These are phyloP conservation scores for Lepus townsendii DNA, from an alignment of 2,797 vertebrate species.

Conservation along the genomic window DNA sequence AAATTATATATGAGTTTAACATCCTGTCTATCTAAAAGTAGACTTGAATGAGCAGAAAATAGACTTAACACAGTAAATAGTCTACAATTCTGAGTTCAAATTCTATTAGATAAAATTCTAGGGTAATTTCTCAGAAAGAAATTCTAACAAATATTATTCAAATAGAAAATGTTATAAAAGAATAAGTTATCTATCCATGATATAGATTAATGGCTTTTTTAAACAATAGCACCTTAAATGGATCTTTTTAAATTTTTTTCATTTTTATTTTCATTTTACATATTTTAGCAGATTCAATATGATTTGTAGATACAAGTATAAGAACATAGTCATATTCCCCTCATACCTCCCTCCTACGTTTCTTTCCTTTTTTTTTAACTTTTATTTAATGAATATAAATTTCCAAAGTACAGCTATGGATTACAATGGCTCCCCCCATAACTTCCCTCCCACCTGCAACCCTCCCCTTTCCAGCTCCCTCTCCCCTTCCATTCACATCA, in stretches of 20 bases:
- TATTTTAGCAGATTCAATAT: too few relatives aligned
- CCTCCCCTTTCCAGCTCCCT: too few relatives aligned
- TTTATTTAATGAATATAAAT: too few relatives aligned
- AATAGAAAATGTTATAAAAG: slow-evolving; percentile 27
- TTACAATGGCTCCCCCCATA: too few relatives aligned
- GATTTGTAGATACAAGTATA: too few relatives aligned
- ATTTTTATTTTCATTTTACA: too few relatives aligned
- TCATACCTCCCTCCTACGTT: too few relatives aligned
- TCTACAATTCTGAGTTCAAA: neutral
- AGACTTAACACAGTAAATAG: neutral
- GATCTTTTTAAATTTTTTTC: neutral
- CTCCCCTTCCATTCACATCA: too few relatives aligned
- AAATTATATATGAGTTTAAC: neutral
- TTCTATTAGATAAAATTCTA: neutral
- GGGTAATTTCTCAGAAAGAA: neutral
- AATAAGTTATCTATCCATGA: neutral
- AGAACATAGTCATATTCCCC: too few relatives aligned
- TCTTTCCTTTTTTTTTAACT: too few relatives aligned
- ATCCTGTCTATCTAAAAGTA: neutral
- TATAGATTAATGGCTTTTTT: neutral
- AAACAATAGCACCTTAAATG: neutral
- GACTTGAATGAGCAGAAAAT: neutral
- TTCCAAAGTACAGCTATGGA: too few relatives aligned
- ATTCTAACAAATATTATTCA: neutral
- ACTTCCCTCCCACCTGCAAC: too few relatives aligned